Percentiles rank a stretch among this genome's conserved stretches.
Evolutionary conservation across 2,888 invertebrate species (phyloP).

Genomic region (Didymodactylos carnosus): DNA sequence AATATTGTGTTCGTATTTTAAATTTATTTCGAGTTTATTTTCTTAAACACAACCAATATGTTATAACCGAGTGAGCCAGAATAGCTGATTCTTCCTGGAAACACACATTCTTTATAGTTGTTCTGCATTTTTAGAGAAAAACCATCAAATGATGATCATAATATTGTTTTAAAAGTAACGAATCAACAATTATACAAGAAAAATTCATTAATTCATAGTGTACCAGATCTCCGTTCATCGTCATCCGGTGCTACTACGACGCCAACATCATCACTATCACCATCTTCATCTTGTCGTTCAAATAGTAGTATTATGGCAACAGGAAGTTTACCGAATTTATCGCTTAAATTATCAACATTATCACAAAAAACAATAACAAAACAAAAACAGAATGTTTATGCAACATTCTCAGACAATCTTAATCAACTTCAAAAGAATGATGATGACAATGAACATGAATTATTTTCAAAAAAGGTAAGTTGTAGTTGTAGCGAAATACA

Average conservation of each 20-base stretch:
- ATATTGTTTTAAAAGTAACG: too few relatives aligned
- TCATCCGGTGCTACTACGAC: not conserved
- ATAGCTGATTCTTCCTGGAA: not conserved
- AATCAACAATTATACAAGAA: not conserved
- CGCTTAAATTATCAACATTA: not conserved
- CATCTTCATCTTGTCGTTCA: not conserved
- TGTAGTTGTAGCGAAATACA: too few relatives aligned
- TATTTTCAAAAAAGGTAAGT: not conserved
- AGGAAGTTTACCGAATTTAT: not conserved
- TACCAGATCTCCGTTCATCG: not conserved
- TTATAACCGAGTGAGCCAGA: not conserved
- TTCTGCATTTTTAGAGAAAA: too few relatives aligned
- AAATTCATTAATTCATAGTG: not conserved
- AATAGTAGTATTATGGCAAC: not conserved
- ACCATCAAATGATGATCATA: too few relatives aligned
- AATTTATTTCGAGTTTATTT: not conserved
- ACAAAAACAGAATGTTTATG: not conserved
- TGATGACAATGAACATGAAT: not conserved
- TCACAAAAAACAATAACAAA: not conserved
- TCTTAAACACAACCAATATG: too few relatives aligned
- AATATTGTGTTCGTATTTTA: not conserved
- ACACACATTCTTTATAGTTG: too few relatives aligned
- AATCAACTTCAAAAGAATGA: too few relatives aligned
- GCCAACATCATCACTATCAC: not conserved
- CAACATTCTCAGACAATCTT: not conserved